Base-by-base conservation (phyloP, 2,113 vertebrate species). In the Ibidorhyncha struthersii region DNA sequence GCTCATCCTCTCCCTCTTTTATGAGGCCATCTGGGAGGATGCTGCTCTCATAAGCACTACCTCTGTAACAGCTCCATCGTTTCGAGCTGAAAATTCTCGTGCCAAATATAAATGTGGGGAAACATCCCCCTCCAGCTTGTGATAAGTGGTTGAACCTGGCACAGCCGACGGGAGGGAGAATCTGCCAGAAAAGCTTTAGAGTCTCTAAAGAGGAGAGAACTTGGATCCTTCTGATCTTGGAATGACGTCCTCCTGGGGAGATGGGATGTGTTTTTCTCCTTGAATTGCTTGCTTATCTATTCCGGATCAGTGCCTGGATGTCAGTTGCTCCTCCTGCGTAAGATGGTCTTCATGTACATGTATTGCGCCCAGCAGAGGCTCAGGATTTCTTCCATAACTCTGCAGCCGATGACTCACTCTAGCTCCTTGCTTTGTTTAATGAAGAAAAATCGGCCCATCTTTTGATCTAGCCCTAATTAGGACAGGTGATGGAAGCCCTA, bases 141-240 rank as follows among this genome's bases (percentile, higher is more conserved):
- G 96, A 95, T 97, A 93, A 96, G 91, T 67, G 84, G 84, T 55
- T 96, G 93, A 90, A 94, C 84, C 90, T 96, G 95, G 96, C 96
- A 94, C 89, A 83, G 53, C 25, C 4, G 7, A 69, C 1, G 15
- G 62, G 73, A 87, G 81, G n/a, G 53, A 65, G 63, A 50, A 73
- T 30, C 74, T 97, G 95, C 95, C 96, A 96, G 82, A 50, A 93
- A 90, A 90, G 45, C 70, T 96, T 89, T 87, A 79, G 40, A 79
- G 32, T 56, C 62, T 88, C 91, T 95, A 22, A 95, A 94, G 87
- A 91, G 49, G 73, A 95, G 78, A 91, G 71, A 88, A 86, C 53
- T 90, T 93, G 97, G 58, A 97, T 87, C 20, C 62, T 80, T 62
- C 74, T 96, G 70, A 21, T 88, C 87, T 91, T 91, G 94, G 84